These are phyloP conservation scores for Agonum fuliginosum DNA, from an alignment of 2,888 invertebrate genomes.

Conservation along the genomic window DNA sequence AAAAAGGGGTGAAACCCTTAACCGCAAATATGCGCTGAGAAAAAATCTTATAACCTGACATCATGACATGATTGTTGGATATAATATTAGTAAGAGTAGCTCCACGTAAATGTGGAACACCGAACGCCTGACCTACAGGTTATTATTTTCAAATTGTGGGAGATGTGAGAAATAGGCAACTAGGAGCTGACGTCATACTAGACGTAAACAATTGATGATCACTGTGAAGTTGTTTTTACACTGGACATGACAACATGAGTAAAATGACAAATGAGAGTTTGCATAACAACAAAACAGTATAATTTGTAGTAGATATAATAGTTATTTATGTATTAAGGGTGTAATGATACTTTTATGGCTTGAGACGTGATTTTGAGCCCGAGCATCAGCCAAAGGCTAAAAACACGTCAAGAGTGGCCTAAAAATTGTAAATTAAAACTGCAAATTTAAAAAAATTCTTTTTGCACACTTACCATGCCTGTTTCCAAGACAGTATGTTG, in stretches of 20 bases:
- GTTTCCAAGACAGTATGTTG: too few species aligned
- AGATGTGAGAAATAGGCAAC: slow-evolving; percentile 4
- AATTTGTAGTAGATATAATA: too few species aligned
- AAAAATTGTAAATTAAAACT: too few species aligned
- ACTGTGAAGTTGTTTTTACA: not conserved
- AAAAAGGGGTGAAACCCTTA: slow-evolving; percentile 34
- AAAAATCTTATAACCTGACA: not conserved
- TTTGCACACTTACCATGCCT: too few species aligned
- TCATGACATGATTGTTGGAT: not conserved
- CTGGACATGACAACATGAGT: not conserved
- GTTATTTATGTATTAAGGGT: too few species aligned
- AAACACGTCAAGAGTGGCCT: too few species aligned
- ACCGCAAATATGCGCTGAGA: slow-evolving; percentile 21
- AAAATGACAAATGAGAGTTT: too few species aligned
- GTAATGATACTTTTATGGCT: too few species aligned
- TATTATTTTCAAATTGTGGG: slow-evolving; percentile 8
- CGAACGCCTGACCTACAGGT: not conserved
- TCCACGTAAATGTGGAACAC: not conserved
- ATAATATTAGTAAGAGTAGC: not conserved
- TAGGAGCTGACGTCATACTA: not conserved
- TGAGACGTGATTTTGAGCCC: too few species aligned
- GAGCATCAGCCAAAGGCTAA: too few species aligned
- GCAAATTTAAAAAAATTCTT: too few species aligned
- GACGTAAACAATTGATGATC: not conserved
- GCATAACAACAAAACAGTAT: too few species aligned